Conservation (phyloP, 2,888 invertebrate species). For the Cosmopolites sordidus region DNA sequence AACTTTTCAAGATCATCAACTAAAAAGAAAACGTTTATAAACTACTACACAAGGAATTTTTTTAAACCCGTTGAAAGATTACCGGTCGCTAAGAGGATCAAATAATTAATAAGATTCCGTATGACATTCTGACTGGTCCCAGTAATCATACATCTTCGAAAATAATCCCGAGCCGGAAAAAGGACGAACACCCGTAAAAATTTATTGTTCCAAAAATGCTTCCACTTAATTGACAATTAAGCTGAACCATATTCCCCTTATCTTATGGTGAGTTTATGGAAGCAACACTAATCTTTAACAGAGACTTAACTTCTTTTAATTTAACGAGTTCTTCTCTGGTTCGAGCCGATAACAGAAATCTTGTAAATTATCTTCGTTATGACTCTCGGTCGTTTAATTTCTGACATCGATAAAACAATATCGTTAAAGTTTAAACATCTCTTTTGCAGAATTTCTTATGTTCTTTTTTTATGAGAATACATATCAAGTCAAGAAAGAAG, state of each 20-base stretch:
- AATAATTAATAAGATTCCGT: neutral
- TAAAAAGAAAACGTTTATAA: too few relatives aligned
- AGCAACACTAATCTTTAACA: neutral
- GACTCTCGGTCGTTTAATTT: neutral
- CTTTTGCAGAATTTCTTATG: too few relatives aligned
- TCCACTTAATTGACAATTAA: neutral
- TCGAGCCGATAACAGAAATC: neutral
- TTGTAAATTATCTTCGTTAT: neutral
- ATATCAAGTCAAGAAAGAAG: too few relatives aligned
- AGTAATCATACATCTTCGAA: neutral
- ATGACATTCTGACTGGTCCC: neutral
- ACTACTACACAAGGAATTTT: neutral
- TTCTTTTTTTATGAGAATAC: too few relatives aligned
- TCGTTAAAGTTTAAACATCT: neutral
- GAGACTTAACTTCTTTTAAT: constrained; percentile 1
- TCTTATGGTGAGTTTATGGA: neutral
- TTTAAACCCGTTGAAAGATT: neutral
- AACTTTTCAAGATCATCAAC: too few relatives aligned
- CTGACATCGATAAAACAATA: neutral
- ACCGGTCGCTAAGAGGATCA: neutral
- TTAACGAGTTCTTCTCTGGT: neutral
- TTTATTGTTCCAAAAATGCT: neutral
- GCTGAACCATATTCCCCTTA: neutral
- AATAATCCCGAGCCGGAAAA: neutral
- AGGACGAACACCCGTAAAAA: neutral